These are phyloP conservation scores for Hystrix cristata DNA, from an alignment of 2,113 vertebrate genomes.

Conservation along the genomic window DNA sequence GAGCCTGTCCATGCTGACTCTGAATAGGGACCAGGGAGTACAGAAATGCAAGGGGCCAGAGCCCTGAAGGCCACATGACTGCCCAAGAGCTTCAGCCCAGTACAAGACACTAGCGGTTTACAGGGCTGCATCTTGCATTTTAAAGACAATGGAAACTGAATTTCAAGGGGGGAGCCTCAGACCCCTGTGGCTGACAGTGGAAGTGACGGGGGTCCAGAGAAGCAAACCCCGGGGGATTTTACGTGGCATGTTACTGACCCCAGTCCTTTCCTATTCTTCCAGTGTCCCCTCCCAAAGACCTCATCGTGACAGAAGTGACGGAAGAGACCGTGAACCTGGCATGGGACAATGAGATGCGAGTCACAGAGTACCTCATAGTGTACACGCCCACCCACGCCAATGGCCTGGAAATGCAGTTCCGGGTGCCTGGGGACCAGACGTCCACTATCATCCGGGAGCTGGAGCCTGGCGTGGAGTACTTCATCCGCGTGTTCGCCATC, in stretches of 20 bases:
- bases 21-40: neutral
- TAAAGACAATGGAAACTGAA: neutral
- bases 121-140: neutral
- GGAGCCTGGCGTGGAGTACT: constrained; percentile 97
- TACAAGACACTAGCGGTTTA: too few species aligned
- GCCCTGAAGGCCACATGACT: neutral
- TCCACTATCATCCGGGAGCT: constrained; percentile 93
- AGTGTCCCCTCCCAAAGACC: constrained; percentile 96
- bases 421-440: constrained; percentile 94
- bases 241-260: neutral
- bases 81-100: neutral
- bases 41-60: neutral
- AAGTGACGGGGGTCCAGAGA: neutral
- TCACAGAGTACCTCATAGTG: constrained; percentile 94
- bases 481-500: constrained; percentile 97
- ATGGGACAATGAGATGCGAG: constrained; percentile 96
- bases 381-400: constrained; percentile 94
- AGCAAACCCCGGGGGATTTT: neutral
- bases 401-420: constrained; percentile 95
- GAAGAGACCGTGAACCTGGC: constrained; percentile 95
- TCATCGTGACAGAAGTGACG: constrained; percentile 93
- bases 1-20: neutral
- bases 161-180: neutral
- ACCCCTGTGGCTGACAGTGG: neutral
- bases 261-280: constrained; percentile 49